Base-by-base conservation (phyloP, 2,888 invertebrate species). In the Pandemis cinnamomeana region DNA sequence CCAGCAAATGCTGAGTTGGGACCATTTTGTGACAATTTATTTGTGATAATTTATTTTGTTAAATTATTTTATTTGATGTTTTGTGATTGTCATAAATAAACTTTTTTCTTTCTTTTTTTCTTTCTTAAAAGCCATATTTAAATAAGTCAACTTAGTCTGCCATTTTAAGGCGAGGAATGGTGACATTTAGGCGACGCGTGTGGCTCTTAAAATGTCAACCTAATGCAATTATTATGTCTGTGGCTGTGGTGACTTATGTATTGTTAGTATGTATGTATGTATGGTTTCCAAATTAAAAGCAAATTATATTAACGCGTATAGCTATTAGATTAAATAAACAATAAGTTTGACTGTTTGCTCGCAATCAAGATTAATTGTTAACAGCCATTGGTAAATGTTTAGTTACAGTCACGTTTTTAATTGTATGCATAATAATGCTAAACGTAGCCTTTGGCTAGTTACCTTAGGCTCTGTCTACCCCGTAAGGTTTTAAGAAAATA, bases 131-230 rank as follows among this genome's bases (percentile, higher is more conserved):
- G n/a, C 51, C 44, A 44, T 13, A n/a, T n/a, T 6, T n/a, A 55
- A 20, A 13, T n/a, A 55, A 36, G 55, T 7, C 15, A 20, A 20
- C 55, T 11, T 53, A 51, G 53, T 61, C 61, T 63, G 53, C 55
- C 20, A 41, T 63, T 48, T 4, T 61, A 20, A 36, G n/a, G 7
- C 51, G 66, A 8, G 36, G 72, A 63, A 68, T 69, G 63, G n/a
- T 69, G 72, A 69, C 72, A 72, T 72, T 72, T 72, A 36, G 63
- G 20, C 48, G 7, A 48, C 48, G n/a, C n/a, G 36, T 7, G 63
- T n/a, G 58, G 58, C 48, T 11, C 2, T 55, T 10, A 64, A 69
- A 72, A 72, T 69, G 70, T 73, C 64, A 73, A 60, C 13, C 13
- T 42, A 51, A 36, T 62, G 58, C 67, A 48, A 41, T 63, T 63